Percentiles rank a stretch among this genome's conserved stretches.
These are phyloP conservation scores for Sebastes hubbsi DNA, from an alignment of 2,797 vertebrate genomes.

Conservation along the genomic window DNA sequence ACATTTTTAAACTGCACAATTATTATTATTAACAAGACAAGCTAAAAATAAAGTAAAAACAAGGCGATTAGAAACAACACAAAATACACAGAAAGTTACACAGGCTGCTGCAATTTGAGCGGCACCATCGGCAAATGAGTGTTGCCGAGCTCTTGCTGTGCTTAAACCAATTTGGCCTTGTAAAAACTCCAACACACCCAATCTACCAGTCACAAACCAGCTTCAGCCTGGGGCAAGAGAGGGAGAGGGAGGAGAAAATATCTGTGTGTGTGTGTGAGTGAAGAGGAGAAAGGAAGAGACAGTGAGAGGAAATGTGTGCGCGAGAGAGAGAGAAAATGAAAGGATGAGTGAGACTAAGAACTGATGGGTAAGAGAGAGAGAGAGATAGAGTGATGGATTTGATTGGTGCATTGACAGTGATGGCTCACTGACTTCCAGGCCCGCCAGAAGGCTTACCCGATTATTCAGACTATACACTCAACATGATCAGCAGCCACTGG, in stretches of 20 bases:
- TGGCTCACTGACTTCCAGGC: slow-evolving; percentile 21
- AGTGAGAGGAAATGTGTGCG: background rate
- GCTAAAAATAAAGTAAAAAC: background rate
- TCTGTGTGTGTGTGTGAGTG: too few relatives aligned
- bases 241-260: background rate
- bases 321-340: background rate
- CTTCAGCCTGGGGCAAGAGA: background rate
- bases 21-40: background rate
- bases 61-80: background rate
- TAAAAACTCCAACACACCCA: background rate
- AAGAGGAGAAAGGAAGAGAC: background rate
- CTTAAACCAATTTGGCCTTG: background rate
- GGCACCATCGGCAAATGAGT: background rate
- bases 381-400: background rate
- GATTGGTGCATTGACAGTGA: slow-evolving; percentile 32
- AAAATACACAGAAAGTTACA: background rate
- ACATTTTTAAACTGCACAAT: rapidly evolving
- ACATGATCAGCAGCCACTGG: slow-evolving; percentile 10
- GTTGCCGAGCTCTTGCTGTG: background rate
- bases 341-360: background rate
- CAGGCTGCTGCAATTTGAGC: background rate
- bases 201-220: background rate
- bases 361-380: background rate
- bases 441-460: slow-evolving; percentile 22
- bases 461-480: slow-evolving; percentile 17